Percentiles rank a stretch among this genome's conserved stretches.
Conservation (phyloP, 2,113 vertebrate genomes). For the Hypomesus transpacificus region DNA sequence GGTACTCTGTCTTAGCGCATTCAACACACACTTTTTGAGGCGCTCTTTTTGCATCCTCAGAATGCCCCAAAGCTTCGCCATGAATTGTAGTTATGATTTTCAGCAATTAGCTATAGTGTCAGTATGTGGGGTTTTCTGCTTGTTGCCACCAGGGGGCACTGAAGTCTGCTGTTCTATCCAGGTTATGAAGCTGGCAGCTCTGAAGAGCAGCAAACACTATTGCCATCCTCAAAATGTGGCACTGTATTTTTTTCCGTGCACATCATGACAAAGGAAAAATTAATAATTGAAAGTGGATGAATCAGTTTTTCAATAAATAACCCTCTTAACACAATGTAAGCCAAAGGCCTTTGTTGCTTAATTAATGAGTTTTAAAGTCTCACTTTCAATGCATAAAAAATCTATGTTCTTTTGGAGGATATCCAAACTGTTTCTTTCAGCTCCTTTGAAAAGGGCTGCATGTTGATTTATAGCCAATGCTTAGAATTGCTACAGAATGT, state of each 20-base stretch:
- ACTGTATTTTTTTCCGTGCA: not conserved
- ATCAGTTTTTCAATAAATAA: slow-evolving; percentile 13
- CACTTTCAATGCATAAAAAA: not conserved
- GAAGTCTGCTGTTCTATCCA: slow-evolving; percentile 4
- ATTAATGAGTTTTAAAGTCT: slow-evolving; percentile 7
- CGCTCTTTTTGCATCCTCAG: too few species aligned
- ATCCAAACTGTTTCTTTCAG: not conserved
- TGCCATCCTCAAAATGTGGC: not conserved
- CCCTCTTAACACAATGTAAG: not conserved
- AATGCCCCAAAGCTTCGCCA: too few species aligned
- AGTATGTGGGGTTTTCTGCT: too few species aligned
- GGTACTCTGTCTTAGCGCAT: too few species aligned
- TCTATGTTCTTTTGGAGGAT: not conserved
- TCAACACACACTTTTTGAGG: too few species aligned
- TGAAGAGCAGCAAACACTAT: not conserved
- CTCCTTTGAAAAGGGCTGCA: not conserved
- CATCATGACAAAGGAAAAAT: not conserved
- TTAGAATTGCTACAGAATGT: not conserved
- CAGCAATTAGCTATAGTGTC: too few species aligned
- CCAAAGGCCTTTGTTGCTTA: slow-evolving; percentile 9
- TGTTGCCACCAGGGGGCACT: slow-evolving; percentile 60
- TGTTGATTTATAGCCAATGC: not conserved
- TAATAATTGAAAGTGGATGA: not conserved
- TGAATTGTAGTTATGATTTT: too few species aligned
- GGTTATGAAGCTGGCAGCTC: not conserved